These are phyloP conservation scores for Melanerpes aurifrons DNA, from an alignment of 2,113 vertebrate genomes.

Conservation along the genomic window DNA sequence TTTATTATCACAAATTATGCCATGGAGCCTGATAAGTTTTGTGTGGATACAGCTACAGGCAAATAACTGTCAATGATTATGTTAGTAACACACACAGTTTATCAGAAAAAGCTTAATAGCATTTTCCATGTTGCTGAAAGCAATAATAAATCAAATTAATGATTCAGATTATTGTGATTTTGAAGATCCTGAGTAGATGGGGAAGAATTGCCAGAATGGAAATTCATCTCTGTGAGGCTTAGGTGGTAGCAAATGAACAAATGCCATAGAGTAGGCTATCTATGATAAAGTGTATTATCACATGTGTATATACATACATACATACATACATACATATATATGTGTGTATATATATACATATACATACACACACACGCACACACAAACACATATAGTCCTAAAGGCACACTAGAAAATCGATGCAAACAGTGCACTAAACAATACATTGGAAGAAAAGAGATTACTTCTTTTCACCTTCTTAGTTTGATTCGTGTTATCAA, in stretches of 20 bases:
- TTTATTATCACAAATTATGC: background rate
- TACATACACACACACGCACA: too few relatives aligned
- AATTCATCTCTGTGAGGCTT: background rate
- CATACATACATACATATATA: too few relatives aligned
- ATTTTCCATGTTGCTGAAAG: background rate
- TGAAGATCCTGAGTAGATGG: background rate
- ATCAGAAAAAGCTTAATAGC: background rate
- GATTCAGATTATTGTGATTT: background rate
- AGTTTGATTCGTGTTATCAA: background rate
- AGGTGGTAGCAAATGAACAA: background rate
- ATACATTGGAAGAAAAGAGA: rapidly evolving
- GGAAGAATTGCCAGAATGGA: background rate
- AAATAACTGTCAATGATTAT: background rate
- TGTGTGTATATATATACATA: too few relatives aligned
- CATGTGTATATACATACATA: too few relatives aligned
- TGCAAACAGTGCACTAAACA: background rate
- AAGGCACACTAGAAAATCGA: background rate
- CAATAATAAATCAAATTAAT: background rate
- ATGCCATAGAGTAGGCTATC: background rate
- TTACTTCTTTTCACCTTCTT: background rate
- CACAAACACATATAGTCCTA: background rate
- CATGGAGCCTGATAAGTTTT: background rate
- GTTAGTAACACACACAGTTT: background rate
- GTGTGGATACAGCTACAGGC: background rate
- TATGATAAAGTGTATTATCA: background rate